A percentile compares a stretch with the other conserved stretches of the same genome.
Evolutionary conservation across 2,113 vertebrate genomes (phyloP).

Genomic region (Clarias batrachus): DNA sequence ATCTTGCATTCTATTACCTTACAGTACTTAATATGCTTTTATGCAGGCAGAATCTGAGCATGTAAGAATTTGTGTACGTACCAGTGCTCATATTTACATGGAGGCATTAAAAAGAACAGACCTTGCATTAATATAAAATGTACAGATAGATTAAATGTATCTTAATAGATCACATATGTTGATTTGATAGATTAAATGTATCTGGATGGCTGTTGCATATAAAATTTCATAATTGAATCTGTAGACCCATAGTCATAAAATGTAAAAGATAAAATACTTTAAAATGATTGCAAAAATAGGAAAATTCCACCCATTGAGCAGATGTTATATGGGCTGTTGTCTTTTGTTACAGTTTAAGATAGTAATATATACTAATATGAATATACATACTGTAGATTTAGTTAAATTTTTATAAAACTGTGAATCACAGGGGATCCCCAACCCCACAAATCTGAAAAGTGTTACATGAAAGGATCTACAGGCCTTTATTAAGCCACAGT

Average conservation of each 20-base stretch:
- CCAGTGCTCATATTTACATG: background rate
- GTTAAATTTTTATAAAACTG: background rate
- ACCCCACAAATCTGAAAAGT: background rate
- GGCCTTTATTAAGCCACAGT: background rate
- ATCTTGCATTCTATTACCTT: background rate
- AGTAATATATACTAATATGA: background rate
- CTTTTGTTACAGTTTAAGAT: background rate
- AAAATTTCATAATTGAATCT: background rate
- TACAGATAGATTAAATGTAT: too few relatives aligned
- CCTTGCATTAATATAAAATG: background rate
- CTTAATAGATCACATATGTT: too few relatives aligned
- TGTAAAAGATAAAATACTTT: too few relatives aligned
- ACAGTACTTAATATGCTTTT: background rate
- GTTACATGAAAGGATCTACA: background rate
- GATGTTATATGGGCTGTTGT: background rate
- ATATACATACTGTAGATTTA: background rate
- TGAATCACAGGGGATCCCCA: background rate
- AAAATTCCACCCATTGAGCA: background rate
- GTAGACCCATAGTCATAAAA: background rate
- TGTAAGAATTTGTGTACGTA: background rate
- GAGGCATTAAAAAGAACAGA: background rate
- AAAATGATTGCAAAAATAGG: background rate
- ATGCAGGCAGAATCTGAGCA: background rate
- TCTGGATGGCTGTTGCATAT: background rate
- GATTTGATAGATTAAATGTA: too few relatives aligned